Percentiles rank a stretch among this genome's conserved stretches.
Evolutionary conservation across 2,797 vertebrate species (phyloP).

Genomic region (Protosalanx chinensis): DNA sequence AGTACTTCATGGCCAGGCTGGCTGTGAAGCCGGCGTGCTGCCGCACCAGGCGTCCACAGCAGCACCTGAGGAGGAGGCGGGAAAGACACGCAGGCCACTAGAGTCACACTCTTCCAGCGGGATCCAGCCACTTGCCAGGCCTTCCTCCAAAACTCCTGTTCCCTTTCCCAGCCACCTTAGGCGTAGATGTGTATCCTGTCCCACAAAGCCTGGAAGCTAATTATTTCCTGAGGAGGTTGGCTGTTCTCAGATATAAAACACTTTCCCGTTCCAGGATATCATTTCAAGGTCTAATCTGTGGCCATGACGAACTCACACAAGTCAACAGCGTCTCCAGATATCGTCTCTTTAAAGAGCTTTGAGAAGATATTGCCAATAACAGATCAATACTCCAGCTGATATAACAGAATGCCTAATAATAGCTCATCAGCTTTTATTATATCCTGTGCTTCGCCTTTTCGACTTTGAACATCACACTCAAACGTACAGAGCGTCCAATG

Average conservation of each 20-base stretch:
- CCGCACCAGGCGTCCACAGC: conserved; percentile 93
- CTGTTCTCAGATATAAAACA: conserved; percentile 24
- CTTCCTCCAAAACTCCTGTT: background rate
- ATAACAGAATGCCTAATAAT: too few relatives aligned
- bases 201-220: conserved; percentile 48
- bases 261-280: conserved; percentile 3
- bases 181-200: conserved; percentile 34
- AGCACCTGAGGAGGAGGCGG: conserved; percentile 77
- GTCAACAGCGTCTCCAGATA: too few relatives aligned
- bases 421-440: too few relatives aligned
- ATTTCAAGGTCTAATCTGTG: conserved; percentile 15
- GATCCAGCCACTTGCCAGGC: background rate
- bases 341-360: too few relatives aligned
- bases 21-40: conserved; percentile 96
- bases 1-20: conserved; percentile 93
- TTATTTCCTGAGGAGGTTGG: conserved; percentile 41
- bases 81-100: background rate
- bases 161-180: conserved; percentile 11
- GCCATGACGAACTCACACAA: too few relatives aligned
- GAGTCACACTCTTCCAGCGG: background rate
- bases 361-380: too few relatives aligned
- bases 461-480: too few relatives aligned
- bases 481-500: too few relatives aligned
- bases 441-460: too few relatives aligned
- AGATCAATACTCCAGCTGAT: too few relatives aligned